These are phyloP conservation scores for Microctonus aethiopoides DNA, from an alignment of 2,888 invertebrate species.

Conservation along the genomic window DNA sequence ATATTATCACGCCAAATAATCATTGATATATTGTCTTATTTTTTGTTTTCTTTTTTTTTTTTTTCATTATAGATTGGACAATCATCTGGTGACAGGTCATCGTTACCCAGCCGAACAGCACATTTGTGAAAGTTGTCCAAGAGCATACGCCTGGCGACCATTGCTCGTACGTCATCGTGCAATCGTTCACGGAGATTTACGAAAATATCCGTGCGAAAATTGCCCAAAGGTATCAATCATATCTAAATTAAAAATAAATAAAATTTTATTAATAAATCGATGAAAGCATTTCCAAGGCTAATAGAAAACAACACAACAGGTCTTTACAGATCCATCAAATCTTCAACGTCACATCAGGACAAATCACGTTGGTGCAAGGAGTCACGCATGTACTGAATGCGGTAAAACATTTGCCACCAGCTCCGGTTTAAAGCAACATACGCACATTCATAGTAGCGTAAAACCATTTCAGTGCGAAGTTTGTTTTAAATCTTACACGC, in stretches of 20 bases:
- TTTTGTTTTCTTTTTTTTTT: not conserved
- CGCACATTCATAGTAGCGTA: slow-evolving; percentile 97
- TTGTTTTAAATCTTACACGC: slow-evolving; percentile 98
- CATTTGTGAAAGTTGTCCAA: slow-evolving; percentile 86
- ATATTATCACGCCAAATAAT: slow-evolving; percentile 12
- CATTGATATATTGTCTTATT: not conserved
- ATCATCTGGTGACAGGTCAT: slow-evolving; percentile 82
- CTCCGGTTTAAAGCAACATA: slow-evolving; percentile 98
- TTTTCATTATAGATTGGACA: slow-evolving; percentile 80
- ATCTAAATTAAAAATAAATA: not conserved
- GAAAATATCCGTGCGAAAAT: slow-evolving; percentile 93
- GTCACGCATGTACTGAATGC: slow-evolving; percentile 98
- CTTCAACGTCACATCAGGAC: slow-evolving; percentile 96
- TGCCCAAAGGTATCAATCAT: slow-evolving; percentile 80
- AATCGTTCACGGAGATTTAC: slow-evolving; percentile 81
- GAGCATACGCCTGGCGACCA: slow-evolving; percentile 84
- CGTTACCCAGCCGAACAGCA: slow-evolving; percentile 82
- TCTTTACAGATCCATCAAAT: slow-evolving; percentile 96
- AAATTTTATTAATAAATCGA: not conserved
- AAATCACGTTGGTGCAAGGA: slow-evolving; percentile 94
- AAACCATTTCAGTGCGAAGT: slow-evolving; percentile 98
- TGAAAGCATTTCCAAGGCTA: slow-evolving; percentile 57
- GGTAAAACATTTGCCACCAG: slow-evolving; percentile 98
- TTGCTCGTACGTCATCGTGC: slow-evolving; percentile 86
- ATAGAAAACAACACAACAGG: slow-evolving; percentile 74